phyloP scores from a whole-genome alignment of 2,797 vertebrate genomes.

The Selene dorsalis region DNA sequence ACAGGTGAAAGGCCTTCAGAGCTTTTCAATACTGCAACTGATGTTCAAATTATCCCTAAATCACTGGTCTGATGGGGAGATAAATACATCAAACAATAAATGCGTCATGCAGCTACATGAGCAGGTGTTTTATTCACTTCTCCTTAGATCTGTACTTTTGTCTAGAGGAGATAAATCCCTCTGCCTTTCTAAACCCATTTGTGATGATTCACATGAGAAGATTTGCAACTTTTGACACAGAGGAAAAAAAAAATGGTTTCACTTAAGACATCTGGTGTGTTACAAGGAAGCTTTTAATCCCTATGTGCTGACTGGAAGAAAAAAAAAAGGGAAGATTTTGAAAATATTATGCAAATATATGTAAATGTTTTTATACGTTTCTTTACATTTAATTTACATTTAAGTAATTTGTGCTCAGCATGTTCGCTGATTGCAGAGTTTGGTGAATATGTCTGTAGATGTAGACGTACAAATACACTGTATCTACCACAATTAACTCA shows the following conservation, averaged over 20 bases:
- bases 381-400: slow-evolving; percentile 23
- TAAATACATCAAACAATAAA: neutral
- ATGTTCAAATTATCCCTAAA: neutral
- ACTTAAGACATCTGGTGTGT: neutral
- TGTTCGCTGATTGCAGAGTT: neutral
- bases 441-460: neutral
- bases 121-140: neutral
- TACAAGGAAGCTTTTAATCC: neutral
- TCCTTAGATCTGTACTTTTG: neutral
- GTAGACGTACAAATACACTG: neutral
- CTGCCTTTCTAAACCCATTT: neutral
- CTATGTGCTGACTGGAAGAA: neutral
- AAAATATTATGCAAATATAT: slow-evolving; percentile 10
- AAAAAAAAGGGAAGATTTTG: neutral
- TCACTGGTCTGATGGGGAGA: neutral
- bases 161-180: neutral
- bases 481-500: neutral
- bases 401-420: neutral
- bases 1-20: neutral
- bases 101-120: neutral
- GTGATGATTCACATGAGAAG: neutral
- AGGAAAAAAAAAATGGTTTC: neutral
- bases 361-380: neutral
- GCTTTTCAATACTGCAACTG: neutral
- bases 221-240: neutral